Conservation (phyloP, 1,140 invertebrate genomes). For the Temnothorax longispinosus region DNA sequence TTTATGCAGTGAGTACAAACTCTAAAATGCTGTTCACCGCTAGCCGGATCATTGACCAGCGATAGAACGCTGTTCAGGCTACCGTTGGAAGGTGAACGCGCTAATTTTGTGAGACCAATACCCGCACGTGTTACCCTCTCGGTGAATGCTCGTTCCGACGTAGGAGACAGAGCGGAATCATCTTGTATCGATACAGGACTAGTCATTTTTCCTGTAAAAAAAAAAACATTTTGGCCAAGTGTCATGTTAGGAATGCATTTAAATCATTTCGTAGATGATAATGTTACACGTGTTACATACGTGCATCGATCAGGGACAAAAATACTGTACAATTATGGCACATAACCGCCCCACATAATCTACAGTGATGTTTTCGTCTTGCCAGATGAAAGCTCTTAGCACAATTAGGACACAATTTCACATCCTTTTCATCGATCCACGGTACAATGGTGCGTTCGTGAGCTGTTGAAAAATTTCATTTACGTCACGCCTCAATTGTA, state of each 20-base stretch:
- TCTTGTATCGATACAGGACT: slow-evolving; percentile 85
- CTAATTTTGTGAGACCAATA: slow-evolving; percentile 82
- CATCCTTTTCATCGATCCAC: slow-evolving; percentile 97
- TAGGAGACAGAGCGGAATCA: slow-evolving; percentile 81
- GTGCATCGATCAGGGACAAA: slow-evolving; percentile 92
- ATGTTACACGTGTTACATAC: slow-evolving; percentile 87
- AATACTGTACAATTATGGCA: slow-evolving; percentile 97
- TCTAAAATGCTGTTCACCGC: slow-evolving; percentile 89
- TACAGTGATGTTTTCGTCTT: slow-evolving; percentile 97
- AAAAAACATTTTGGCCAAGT: not conserved
- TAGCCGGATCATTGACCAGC: slow-evolving; percentile 84
- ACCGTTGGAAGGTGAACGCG: slow-evolving; percentile 83
- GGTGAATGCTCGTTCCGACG: slow-evolving; percentile 77
- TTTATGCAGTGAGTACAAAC: slow-evolving; percentile 94
- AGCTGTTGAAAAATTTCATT: slow-evolving; percentile 82
- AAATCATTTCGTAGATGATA: not conserved
- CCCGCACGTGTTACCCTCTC: slow-evolving; percentile 87
- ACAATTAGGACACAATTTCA: slow-evolving; percentile 96
- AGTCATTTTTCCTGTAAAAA: slow-evolving; percentile 87
- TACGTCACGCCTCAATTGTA: slow-evolving; percentile 23
- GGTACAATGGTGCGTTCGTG: slow-evolving; percentile 94
- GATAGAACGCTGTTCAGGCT: slow-evolving; percentile 86
- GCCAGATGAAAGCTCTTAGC: slow-evolving; percentile 95
- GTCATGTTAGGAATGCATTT: not conserved
- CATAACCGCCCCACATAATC: slow-evolving; percentile 97